Base-by-base conservation (phyloP, 2,113 vertebrate species). In the Athene cunicularia region DNA sequence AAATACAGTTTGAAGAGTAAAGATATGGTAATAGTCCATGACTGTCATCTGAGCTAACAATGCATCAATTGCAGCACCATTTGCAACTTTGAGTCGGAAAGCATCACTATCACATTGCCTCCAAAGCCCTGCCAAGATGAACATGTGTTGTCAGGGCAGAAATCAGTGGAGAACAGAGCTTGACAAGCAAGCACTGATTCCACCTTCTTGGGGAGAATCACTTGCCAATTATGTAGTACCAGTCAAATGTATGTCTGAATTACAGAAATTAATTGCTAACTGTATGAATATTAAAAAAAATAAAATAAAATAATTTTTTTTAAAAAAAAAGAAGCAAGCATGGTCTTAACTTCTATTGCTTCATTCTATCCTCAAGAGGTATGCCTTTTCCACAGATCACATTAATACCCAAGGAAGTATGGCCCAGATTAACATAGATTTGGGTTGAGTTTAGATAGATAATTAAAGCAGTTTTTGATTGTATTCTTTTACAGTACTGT, bases 71-170 rank as follows among this genome's bases (percentile, higher is more conserved):
- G 87, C 88, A 86, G 86, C 88, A 80, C 43, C 64, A 74, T 88
- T 95, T 96, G 83, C 80, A 93, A 72, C 49, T 76, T 41, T 59
- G 85, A 81, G 80, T 90, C 67, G 95, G 88, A 92, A 93, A 95
- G 82, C 55, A 49, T 62, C 74, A 50, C 77, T 66, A 81, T 55
- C 45, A 50, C 45, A 73, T 18, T 87, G 79, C 73, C 91, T 94
- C 39, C n/a, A 14, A 87, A 94, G 84, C 62, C 63, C 58, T 96
- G 95, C 95, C 94, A 97, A 96, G 84, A 92, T 27, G 95, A 97
- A 95, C 93, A 97, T 96, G 97, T 95, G 93, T 80, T 98, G 93
- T 86, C 94, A 97, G 91, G 92, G 90, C 86, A 94, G 81, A 88
- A 66, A 66, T 81, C 88, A 96, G 82, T 47, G 67, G n/a, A 91